These are phyloP conservation scores for Hybognathus amarus DNA, from an alignment of 2,797 vertebrate species.

Conservation along the genomic window DNA sequence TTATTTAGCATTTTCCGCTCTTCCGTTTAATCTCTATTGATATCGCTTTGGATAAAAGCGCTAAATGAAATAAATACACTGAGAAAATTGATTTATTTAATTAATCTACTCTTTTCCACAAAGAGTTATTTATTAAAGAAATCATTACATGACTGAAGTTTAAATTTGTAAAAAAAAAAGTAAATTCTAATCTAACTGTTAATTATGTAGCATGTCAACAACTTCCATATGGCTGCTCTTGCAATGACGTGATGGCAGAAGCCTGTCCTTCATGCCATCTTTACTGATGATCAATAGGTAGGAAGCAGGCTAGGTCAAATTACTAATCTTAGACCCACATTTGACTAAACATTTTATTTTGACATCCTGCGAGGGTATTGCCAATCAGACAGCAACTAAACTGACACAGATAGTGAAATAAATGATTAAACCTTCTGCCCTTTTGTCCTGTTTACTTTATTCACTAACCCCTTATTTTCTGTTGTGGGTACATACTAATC, in stretches of 20 bases:
- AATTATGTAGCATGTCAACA: not conserved
- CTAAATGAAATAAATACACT: no score
- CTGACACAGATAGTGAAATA: conserved; percentile 6
- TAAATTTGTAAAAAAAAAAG: not conserved
- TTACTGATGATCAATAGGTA: not conserved
- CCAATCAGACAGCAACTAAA: conserved; percentile 2
- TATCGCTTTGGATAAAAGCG: no score
- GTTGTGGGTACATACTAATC: conserved; percentile 15
- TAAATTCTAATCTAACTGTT: not conserved
- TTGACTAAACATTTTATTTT: conserved; percentile 42
- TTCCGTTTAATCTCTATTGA: not conserved
- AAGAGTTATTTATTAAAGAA: not conserved
- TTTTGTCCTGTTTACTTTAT: conserved; percentile 40
- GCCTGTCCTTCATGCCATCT: not conserved
- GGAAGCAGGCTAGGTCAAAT: not conserved
- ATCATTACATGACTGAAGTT: not conserved
- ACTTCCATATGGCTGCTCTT: not conserved
- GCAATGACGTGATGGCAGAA: not conserved
- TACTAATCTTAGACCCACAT: conserved; percentile 7
- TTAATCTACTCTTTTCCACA: no score
- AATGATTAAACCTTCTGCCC: conserved; percentile 55
- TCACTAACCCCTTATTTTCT: conserved; percentile 4
- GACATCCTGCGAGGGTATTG: conserved; percentile 2
- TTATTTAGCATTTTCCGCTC: not conserved
- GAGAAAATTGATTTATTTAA: not conserved